Evolutionary conservation across 92 coral and sea anemone species (phyloP).

Genomic region (Muricea muricata): DNA sequence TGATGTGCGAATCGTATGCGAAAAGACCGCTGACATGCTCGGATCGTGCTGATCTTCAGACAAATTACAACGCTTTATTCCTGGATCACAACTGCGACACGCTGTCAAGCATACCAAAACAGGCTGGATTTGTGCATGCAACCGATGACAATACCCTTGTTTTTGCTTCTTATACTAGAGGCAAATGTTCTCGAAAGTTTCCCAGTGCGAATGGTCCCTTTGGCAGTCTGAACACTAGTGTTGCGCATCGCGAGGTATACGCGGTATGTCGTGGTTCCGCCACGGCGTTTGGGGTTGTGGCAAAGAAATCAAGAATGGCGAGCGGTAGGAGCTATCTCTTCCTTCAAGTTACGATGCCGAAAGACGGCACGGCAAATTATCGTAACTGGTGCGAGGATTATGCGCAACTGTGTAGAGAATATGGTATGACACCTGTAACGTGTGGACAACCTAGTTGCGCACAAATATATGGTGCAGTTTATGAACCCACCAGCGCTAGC

Average conservation of each 20-base stretch:
- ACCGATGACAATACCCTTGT: conserved; percentile 52
- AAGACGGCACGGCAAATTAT: conserved; percentile 45
- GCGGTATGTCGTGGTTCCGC: conserved; percentile 59
- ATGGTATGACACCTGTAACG: conserved; percentile 52
- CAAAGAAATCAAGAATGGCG: not conserved
- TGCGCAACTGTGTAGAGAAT: conserved; percentile 56
- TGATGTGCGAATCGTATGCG: conserved; percentile 69
- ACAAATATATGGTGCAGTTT: not conserved
- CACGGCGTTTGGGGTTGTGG: conserved; percentile 59
- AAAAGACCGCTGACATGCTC: conserved; percentile 68
- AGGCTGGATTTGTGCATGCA: conserved; percentile 50
- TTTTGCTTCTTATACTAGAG: conserved; percentile 38
- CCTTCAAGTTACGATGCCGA: conserved; percentile 54
- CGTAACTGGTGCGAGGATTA: conserved; percentile 72
- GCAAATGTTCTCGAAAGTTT: conserved; percentile 45
- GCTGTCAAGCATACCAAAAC: not conserved
- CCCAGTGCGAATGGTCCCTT: conserved; percentile 44
- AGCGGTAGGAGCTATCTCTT: conserved; percentile 4
- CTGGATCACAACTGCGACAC: not conserved
- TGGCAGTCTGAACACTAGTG: conserved; percentile 29
- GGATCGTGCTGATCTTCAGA: conserved; percentile 10
- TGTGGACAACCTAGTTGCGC: not conserved
- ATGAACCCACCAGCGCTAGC: too few species aligned
- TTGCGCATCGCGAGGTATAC: conserved; percentile 41
- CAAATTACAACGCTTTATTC: conserved; percentile 31